Evolutionary conservation across 2,888 invertebrate genomes (phyloP).

Genomic region (Gerris lacustris): DNA sequence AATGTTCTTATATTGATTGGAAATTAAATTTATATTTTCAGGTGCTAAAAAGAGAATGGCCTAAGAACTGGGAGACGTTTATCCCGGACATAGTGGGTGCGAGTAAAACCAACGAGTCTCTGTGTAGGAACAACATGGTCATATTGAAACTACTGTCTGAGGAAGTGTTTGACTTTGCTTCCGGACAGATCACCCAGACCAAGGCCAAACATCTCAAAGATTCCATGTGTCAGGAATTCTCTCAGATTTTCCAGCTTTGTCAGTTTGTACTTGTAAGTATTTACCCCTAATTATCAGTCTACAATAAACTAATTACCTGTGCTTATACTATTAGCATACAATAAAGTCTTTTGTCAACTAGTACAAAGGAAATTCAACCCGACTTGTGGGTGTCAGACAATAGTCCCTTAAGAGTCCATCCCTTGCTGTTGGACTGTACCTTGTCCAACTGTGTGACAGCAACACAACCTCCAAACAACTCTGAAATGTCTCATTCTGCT

Average conservation of each 20-base stretch:
- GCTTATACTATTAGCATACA: no score
- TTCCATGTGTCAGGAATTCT: conserved; percentile 98
- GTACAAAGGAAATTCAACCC: no score
- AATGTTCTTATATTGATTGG: not conserved
- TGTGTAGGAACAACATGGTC: conserved; percentile 99
- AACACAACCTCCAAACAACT: no score
- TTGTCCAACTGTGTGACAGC: no score
- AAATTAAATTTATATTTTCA: conserved; percentile 32
- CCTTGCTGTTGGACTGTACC: no score
- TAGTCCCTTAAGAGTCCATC: no score
- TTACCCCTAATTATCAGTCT: not conserved
- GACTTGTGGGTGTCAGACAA: no score
- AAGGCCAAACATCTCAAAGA: conserved; percentile 99
- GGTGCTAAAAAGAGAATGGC: conserved; percentile 99
- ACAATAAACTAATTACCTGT: no score
- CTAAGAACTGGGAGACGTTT: conserved; percentile 98
- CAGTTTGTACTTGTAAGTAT: conserved; percentile 73
- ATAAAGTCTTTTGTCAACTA: no score
- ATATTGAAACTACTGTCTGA: conserved; percentile 94
- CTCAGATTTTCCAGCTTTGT: conserved; percentile 94
- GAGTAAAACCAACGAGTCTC: conserved; percentile 94
- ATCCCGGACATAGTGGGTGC: conserved; percentile 98
- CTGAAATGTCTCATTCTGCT: no score
- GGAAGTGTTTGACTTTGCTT: conserved; percentile 98
- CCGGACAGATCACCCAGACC: conserved; percentile 95